These are phyloP conservation scores for Ctenochaetus hawaiiensis DNA, from an alignment of 2,797 vertebrate species.

Conservation along the genomic window DNA sequence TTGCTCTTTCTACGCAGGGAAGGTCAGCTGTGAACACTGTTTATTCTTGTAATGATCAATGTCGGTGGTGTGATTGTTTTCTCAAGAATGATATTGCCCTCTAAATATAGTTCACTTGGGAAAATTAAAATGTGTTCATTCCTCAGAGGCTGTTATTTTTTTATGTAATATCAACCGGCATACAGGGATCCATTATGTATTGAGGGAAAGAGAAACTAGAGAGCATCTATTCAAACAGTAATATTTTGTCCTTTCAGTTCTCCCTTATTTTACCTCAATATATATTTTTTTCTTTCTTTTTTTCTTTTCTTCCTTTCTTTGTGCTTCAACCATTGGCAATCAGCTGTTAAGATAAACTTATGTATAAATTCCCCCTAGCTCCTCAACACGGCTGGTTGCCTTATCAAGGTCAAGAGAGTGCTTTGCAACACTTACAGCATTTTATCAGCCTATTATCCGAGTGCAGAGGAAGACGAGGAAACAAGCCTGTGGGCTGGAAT, in stretches of 20 bases:
- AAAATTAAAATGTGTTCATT: conserved; percentile 36
- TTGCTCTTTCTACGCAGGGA: neutral
- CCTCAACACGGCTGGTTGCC: conserved; percentile 68
- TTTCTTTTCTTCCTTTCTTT: neutral
- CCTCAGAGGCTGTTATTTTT: conserved; percentile 25
- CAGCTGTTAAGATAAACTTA: conserved; percentile 72
- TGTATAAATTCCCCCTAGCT: conserved; percentile 61
- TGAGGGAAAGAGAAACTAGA: conserved; percentile 9
- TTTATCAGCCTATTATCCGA: conserved; percentile 75
- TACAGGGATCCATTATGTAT: conserved; percentile 22
- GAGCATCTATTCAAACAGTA: neutral
- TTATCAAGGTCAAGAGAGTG: conserved; percentile 80
- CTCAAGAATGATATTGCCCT: conserved; percentile 22
- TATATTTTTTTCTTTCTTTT: neutral
- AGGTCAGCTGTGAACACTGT: conserved; percentile 10
- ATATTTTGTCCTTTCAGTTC: neutral
- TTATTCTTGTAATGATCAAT: conserved; percentile 13
- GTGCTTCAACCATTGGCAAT: conserved; percentile 31
- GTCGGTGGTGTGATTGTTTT: conserved; percentile 31
- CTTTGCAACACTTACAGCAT: conserved; percentile 68
- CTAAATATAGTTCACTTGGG: conserved; percentile 23
- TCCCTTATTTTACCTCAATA: neutral
- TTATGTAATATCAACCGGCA: conserved; percentile 10
- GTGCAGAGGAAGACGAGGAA: conserved; percentile 39
- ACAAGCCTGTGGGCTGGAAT: conserved; percentile 45